phyloP scores from a whole-genome alignment of 2,888 invertebrate species.

The Lycaena phlaeas region DNA sequence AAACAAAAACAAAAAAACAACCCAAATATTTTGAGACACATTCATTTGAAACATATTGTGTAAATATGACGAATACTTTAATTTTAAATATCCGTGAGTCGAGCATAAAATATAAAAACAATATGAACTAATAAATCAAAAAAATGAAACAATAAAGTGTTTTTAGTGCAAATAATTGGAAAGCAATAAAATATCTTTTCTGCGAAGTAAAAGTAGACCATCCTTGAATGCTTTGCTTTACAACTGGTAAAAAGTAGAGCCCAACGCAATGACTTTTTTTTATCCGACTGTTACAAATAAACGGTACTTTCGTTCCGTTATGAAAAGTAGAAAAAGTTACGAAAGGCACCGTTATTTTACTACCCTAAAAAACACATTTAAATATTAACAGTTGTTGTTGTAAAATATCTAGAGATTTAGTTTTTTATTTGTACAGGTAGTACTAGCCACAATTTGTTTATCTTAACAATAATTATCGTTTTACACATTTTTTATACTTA shows the following conservation, averaged over 20 bases:
- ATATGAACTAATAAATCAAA: neutral
- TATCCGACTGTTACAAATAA: slow-evolving; percentile 14
- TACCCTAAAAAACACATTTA: no score
- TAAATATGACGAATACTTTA: no score
- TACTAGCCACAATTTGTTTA: no score
- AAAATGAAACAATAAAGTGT: neutral
- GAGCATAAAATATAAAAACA: neutral
- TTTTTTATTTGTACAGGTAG: no score
- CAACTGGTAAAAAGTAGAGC: slow-evolving; percentile 62
- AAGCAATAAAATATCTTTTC: slow-evolving; percentile 25
- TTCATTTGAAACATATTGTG: no score
- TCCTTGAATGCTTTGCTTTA: slow-evolving; percentile 38
- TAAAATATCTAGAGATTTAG: no score
- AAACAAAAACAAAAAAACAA: no score
- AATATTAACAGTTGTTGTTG: no score
- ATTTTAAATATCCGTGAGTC: neutral
- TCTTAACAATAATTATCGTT: no score
- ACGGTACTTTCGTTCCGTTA: slow-evolving; percentile 5
- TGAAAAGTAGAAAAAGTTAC: neutral
- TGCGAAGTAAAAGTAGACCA: slow-evolving; percentile 28
- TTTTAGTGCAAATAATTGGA: slow-evolving; percentile 19
- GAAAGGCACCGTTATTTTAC: no score
- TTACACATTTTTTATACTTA: no score
- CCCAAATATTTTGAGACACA: neutral
- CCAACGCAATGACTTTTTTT: slow-evolving; percentile 25